These are phyloP conservation scores for Geotrupes spiniger DNA, from an alignment of 2,888 invertebrate genomes.

Conservation along the genomic window DNA sequence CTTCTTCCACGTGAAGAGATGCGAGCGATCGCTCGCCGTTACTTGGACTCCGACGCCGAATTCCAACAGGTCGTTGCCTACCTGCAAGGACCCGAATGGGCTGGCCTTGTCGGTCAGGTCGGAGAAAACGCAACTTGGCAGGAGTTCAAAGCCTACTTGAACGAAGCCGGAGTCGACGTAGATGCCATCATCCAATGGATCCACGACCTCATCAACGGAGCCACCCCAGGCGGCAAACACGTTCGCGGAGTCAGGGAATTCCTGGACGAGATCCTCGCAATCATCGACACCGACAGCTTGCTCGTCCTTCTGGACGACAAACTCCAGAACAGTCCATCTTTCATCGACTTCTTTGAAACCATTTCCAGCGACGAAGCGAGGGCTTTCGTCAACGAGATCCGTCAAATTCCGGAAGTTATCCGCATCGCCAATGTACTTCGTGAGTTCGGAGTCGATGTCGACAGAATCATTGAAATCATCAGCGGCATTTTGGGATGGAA, in stretches of 20 bases:
- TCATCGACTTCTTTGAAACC: no score
- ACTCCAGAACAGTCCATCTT: no score
- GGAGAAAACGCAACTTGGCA: constrained; percentile 15
- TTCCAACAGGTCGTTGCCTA: constrained; percentile 25
- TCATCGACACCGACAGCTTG: constrained; percentile 10
- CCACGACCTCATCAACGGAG: no score
- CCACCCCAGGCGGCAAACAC: neutral
- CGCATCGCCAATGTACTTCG: constrained; percentile 17
- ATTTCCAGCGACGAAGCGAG: no score
- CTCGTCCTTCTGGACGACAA: constrained; percentile 15
- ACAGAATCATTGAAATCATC: constrained; percentile 9
- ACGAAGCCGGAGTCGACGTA: constrained; percentile 22
- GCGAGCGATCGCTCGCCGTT: constrained; percentile 23
- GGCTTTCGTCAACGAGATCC: no score
- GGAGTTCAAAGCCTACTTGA: constrained; percentile 23
- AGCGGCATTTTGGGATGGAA: constrained; percentile 17
- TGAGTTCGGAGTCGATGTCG: constrained; percentile 12
- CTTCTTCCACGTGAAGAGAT: constrained; percentile 29
- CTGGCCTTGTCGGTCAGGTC: constrained; percentile 18
- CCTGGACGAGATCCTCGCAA: constrained; percentile 17
- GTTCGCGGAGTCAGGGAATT: constrained; percentile 12
- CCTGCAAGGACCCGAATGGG: constrained; percentile 29
- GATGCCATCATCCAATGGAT: no score
- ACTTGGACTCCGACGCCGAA: constrained; percentile 26
- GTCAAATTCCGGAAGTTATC: constrained; percentile 17